Evolutionary conservation across 1,140 invertebrate species (phyloP).

Genomic region (Octopus bimaculoides): DNA sequence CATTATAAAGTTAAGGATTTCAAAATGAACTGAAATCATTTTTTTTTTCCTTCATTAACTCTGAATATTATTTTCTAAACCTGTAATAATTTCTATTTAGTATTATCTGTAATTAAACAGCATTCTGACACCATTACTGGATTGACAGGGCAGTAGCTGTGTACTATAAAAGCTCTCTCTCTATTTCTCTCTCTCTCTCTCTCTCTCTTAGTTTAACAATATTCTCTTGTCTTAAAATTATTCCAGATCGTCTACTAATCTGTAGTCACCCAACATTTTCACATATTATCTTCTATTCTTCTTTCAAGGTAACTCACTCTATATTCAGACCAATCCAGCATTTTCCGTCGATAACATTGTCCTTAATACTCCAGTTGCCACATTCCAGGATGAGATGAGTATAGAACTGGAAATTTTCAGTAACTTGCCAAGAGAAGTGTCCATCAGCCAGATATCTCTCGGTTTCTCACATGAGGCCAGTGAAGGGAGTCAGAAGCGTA

Average conservation of each 20-base stretch:
- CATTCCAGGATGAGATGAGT: conserved; percentile 63
- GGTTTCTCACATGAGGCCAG: background rate
- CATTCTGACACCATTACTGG: no score
- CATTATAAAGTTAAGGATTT: no score
- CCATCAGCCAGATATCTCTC: conserved; percentile 27
- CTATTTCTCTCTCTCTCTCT: background rate
- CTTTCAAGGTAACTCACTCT: conserved; percentile 13
- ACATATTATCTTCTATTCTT: background rate
- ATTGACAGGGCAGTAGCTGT: no score
- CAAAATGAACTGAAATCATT: no score
- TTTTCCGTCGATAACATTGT: conserved; percentile 12
- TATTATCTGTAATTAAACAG: no score
- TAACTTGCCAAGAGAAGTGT: conserved; percentile 58
- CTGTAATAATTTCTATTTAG: no score
- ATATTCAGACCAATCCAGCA: conserved; percentile 10
- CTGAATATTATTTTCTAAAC: no score
- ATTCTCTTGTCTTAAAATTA: no score
- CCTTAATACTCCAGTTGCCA: conserved; percentile 39
- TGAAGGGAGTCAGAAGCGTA: conserved; percentile 2
- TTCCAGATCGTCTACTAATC: no score
- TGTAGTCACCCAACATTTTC: background rate
- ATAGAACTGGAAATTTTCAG: conserved; percentile 64
- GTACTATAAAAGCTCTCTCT: no score
- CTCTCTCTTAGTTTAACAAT: no score
- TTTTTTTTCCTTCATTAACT: no score